Evolutionary conservation across 2,113 vertebrate species (phyloP), one percentile per base, ranked within the genome.

Genomic region (Hippopotamus amphibius): DNA sequence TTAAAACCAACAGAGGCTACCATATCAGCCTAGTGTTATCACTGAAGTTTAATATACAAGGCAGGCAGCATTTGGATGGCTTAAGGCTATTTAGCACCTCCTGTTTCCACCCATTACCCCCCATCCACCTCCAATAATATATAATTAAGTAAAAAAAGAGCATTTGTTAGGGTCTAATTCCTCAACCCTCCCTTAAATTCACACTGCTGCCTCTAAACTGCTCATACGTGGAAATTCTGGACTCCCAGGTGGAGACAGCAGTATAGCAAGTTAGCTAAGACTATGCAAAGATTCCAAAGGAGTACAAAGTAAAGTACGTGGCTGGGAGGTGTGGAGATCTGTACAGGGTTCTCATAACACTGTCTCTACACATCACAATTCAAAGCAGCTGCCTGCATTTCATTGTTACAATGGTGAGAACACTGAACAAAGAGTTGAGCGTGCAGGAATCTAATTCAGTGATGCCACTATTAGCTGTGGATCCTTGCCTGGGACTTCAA

Each of bases 1-100:
- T 93, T 91, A 65, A 96, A 96, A 77, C 7, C 19, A 89, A 33
- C 17, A 65, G 55, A 88, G 57, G 24, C 22, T 85, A 59, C 89
- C 22, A 22, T 66, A 37, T 81, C 66, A 93, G 48, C 37, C 79
- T 80, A 83, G 43, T 65, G 74, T 88, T 81, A 61, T 53, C 59
- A 72, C 9, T 82, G 55, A 16, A 69, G 21, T 66, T 69, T 88
- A 88, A 85, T 50, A 85, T 50, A 57, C 12, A 83, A 95, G 55
- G 46, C 26, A 89, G 37, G 17, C 65, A 11, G 15, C n/a, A 1
- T 85, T 80, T 71, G 28, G 33, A 92, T 61, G 14, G 63, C 48
- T 33, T 80, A 41, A 85, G 57, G 57, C 57, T 74, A 95, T 76
- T 95, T 83, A 74, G 33, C 5, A 50, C 63, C 46, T 93, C n/a